Conservation (phyloP, 2,113 vertebrate species). For the Athene noctua region DNA sequence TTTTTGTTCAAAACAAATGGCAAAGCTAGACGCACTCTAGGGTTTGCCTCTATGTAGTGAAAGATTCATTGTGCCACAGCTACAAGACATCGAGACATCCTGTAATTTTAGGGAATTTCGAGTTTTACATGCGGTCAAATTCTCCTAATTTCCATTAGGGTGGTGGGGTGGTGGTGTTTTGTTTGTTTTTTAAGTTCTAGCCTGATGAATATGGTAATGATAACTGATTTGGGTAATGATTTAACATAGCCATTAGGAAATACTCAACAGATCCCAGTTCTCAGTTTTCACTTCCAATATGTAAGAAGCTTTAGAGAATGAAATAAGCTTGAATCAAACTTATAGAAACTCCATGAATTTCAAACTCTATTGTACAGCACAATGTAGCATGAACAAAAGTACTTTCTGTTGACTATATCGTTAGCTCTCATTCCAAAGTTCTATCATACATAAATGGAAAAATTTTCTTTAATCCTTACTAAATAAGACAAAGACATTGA, state of each 20-base stretch:
- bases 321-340: background rate
- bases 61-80: background rate
- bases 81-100: background rate
- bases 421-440: background rate
- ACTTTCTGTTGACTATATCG: background rate
- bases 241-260: background rate
- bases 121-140: background rate
- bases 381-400: background rate
- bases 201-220: background rate
- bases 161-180: too few relatives aligned
- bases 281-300: background rate
- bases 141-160: background rate
- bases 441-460: background rate
- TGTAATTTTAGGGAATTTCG: background rate
- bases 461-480: conserved; percentile 2
- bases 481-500: background rate
- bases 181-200: background rate
- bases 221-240: background rate
- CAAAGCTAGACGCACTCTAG: background rate
- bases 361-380: background rate
- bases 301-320: background rate
- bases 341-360: background rate
- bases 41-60: background rate
- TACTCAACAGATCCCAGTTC: background rate
- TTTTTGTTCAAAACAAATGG: background rate